These are phyloP conservation scores for Peromyscus aztecus DNA, from an alignment of 2,797 vertebrate species.

Conservation along the genomic window DNA sequence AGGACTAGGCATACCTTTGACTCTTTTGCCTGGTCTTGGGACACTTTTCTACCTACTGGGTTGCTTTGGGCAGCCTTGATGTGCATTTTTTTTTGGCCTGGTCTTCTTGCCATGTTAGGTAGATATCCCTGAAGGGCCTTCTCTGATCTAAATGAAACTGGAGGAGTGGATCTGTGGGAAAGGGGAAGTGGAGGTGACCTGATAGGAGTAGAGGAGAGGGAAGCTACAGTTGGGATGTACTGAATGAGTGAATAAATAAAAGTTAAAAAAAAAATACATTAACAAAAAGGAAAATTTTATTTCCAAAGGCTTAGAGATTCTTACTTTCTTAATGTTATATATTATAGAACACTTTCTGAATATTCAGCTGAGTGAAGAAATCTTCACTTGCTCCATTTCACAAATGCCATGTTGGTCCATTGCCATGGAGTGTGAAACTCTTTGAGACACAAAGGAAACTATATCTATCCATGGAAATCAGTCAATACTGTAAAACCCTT, in stretches of 20 bases:
- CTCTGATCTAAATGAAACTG: neutral
- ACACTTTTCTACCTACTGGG: neutral
- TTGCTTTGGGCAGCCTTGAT: neutral
- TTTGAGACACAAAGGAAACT: neutral
- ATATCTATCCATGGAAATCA: neutral
- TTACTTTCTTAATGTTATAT: neutral
- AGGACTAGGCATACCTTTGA: neutral
- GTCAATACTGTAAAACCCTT: neutral
- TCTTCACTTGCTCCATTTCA: neutral
- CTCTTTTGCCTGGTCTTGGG: neutral
- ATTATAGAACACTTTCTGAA: neutral
- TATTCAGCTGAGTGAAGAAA: neutral
- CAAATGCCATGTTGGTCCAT: neutral
- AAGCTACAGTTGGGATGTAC: neutral
- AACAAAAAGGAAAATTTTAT: neutral
- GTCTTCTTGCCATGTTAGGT: neutral
- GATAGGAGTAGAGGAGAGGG: neutral
- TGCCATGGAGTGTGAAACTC: neutral
- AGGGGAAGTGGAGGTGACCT: neutral
- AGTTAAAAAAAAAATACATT: neutral
- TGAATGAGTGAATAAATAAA: neutral
- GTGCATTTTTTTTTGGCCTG: neutral
- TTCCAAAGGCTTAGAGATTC: constrained; percentile 26
- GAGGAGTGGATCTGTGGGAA: neutral
- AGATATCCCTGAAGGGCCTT: neutral